Percentiles rank a stretch among this genome's conserved stretches.
phyloP scores from a whole-genome alignment of 2,797 vertebrate species.

The Lacerta agilis region DNA sequence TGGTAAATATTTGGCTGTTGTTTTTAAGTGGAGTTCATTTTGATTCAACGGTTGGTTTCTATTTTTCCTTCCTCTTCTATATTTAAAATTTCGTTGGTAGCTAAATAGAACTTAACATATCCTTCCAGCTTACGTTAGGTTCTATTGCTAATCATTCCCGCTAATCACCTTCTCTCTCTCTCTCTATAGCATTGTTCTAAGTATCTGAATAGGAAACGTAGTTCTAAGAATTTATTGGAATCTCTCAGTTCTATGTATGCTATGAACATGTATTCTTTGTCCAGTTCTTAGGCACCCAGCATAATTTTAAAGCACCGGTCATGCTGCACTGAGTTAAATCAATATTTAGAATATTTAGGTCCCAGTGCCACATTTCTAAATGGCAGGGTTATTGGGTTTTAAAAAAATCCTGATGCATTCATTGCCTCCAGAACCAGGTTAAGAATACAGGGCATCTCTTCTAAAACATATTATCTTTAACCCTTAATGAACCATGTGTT shows the following conservation, averaged over 20 bases:
- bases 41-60: not conserved
- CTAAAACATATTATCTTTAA: not conserved
- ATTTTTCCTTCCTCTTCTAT: not conserved
- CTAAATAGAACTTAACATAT: not conserved
- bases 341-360: not conserved
- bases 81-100: not conserved
- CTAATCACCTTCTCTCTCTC: not conserved
- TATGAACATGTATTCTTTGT: not conserved
- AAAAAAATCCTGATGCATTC: not conserved
- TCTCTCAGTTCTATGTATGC: not conserved
- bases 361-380: not conserved
- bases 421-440: not conserved
- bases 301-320: not conserved
- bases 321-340: not conserved
- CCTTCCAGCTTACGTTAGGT: not conserved
- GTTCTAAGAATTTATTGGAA: not conserved
- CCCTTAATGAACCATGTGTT: not conserved
- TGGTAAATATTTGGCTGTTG: not conserved
- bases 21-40: slow-evolving; percentile 12
- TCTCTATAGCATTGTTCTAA: not conserved
- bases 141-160: not conserved
- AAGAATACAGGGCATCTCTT: not conserved
- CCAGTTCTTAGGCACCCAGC: not conserved
- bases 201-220: not conserved
- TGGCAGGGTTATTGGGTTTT: not conserved